These are phyloP conservation scores for Haliclystus octoradiatus DNA, from an alignment of 30 jellyfish, hydroid and myxozoan genomes.

Conservation along the genomic window DNA sequence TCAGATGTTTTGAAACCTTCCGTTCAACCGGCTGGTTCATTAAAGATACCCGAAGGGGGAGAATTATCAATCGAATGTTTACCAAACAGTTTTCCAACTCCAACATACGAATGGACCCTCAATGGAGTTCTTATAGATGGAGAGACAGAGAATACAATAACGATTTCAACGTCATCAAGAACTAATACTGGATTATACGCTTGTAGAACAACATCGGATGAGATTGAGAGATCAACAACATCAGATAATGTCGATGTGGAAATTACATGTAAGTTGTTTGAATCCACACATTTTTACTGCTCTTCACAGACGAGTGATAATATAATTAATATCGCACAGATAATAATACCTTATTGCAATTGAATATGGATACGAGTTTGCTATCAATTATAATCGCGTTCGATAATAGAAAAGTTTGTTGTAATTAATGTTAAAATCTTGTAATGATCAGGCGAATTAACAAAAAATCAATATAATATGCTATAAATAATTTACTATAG, in stretches of 20 bases:
- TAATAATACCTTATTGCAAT: no score
- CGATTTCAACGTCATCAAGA: not conserved
- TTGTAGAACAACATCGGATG: not conserved
- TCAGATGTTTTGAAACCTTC: not conserved
- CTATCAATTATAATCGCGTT: no score
- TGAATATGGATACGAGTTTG: no score
- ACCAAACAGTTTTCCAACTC: not conserved
- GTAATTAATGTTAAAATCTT: no score
- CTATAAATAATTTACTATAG: no score
- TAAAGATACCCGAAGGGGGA: not conserved
- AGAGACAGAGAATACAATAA: not conserved
- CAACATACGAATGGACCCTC: not conserved
- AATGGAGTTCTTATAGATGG: not conserved
- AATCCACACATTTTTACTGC: not conserved
- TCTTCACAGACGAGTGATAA: not conserved
- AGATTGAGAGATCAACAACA: not conserved
- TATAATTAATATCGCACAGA: no score
- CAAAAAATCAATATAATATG: no score
- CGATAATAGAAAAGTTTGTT: no score
- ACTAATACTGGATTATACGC: not conserved
- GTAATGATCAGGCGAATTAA: no score
- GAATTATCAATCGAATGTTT: not conserved
- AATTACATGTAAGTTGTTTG: not conserved
- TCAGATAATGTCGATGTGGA: not conserved
- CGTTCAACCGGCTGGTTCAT: not conserved